phyloP scores from a whole-genome alignment of 2,797 vertebrate genomes.

The Odontamblyopus rebecca region DNA sequence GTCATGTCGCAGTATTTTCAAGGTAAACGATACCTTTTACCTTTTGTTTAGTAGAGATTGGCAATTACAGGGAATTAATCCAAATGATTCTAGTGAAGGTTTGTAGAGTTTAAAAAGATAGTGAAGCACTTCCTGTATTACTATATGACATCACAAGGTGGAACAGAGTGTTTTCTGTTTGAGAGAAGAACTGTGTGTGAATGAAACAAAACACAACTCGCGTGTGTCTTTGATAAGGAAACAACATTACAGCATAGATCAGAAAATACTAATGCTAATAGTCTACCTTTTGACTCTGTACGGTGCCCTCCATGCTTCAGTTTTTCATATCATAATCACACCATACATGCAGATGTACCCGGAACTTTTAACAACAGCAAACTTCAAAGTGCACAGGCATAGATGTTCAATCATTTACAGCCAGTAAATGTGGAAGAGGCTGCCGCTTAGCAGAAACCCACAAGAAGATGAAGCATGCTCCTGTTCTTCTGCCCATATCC shows the following conservation, averaged over 20 bases:
- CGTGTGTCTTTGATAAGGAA: background rate
- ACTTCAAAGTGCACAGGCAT: background rate
- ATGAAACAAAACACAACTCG: background rate
- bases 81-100: no score
- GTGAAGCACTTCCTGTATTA: no score
- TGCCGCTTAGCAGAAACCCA: slow-evolving; percentile 35
- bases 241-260: background rate
- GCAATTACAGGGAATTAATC: no score
- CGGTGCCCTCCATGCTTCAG: background rate
- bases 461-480: slow-evolving; percentile 45
- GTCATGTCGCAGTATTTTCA: no score
- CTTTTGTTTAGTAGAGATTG: no score
- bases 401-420: slow-evolving; percentile 18
- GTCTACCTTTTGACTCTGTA: no score
- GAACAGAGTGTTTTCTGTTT: no score
- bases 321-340: background rate
- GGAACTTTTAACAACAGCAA: background rate
- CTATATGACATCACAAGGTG: no score
- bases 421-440: slow-evolving; percentile 17
- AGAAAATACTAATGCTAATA: no score
- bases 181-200: background rate
- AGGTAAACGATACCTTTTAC: no score
- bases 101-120: no score
- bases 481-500: slow-evolving; percentile 44
- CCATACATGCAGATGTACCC: no score